Evolutionary conservation across 2,888 invertebrate genomes (phyloP), one percentile per base, ranked within the genome.

Genomic region (Drosophila borealis): DNA sequence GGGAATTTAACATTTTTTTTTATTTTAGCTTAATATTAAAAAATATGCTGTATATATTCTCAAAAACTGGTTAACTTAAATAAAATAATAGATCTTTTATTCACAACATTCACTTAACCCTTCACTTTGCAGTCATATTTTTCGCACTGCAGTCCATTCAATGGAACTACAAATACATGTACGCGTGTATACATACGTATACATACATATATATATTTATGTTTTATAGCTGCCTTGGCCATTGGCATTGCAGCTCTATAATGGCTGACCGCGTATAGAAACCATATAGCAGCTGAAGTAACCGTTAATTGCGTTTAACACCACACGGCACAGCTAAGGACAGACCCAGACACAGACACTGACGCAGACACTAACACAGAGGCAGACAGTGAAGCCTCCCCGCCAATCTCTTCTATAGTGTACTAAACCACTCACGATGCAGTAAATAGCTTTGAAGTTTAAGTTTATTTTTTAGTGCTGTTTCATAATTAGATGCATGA

Each of bases 401-500:
- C 36, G 33, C 10, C 50, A 45, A 45, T 51, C 21, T 25, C 19
- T 61, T 45, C 17, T 42, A 44, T 36, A 36, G 55, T 57, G 62
- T 25, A 44, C 33, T 55, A 53, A 66, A 60, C 50, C 56, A 46
- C 78, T 62, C 73, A 70, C 41, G 62, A 55, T 56, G 57, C 60
- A 49, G 44, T 56, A 61, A 81, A 78, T 81, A 69, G 81, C 79
- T 76, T 68, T 55, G 50, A 80, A 64, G 70, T 81, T 80, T 45
- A 60, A 69, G 71, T 71, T 60, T 57, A 60, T 63, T 72, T 80
- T 49, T 71, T 65, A 63, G 59, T 67, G 70, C 70, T 77, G 74
- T 55, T 65, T 70, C 80, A 83, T 84, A 85, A 84, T 84, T 83
- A 84, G 83, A 86, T 84, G 83, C 83, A 84, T 84, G 85, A 84